These are phyloP conservation scores for Brassicogethes aeneus DNA, from an alignment of 2,888 invertebrate species.

Conservation along the genomic window DNA sequence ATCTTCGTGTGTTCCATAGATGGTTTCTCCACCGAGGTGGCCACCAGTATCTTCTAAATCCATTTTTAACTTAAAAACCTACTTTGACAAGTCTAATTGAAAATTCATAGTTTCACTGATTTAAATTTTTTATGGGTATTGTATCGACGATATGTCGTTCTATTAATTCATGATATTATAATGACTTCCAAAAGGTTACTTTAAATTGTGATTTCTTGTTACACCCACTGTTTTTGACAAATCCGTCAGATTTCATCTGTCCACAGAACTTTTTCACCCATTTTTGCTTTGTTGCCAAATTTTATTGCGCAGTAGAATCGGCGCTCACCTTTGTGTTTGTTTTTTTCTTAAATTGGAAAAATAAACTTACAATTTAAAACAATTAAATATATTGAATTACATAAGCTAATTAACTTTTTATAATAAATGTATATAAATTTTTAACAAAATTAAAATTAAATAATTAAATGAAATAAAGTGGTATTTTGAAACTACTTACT, in stretches of 20 bases:
- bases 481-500: too few species aligned
- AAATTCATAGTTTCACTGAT: conserved; percentile 7
- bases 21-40: conserved; percentile 63
- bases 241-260: conserved; percentile 20
- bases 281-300: conserved; percentile 19
- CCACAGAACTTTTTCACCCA: conserved; percentile 10
- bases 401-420: too few species aligned
- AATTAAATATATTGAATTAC: too few species aligned
- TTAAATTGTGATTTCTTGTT: conserved; percentile 11
- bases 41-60: conserved; percentile 34
- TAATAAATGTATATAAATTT: too few species aligned
- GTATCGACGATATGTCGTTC: too few species aligned
- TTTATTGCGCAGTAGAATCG: conserved; percentile 19
- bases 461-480: too few species aligned
- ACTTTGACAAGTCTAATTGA: conserved; percentile 11
- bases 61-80: conserved; percentile 22
- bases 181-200: neutral
- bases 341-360: too few species aligned
- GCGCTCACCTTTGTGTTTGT: too few species aligned
- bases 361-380: too few species aligned
- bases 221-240: conserved; percentile 26
- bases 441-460: too few species aligned
- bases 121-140: too few species aligned
- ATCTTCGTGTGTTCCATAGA: conserved; percentile 92
- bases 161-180: neutral